Conservation (phyloP, 37 sponge, comb jelly and placozoan genomes). For the Oscarella lobularis region DNA sequence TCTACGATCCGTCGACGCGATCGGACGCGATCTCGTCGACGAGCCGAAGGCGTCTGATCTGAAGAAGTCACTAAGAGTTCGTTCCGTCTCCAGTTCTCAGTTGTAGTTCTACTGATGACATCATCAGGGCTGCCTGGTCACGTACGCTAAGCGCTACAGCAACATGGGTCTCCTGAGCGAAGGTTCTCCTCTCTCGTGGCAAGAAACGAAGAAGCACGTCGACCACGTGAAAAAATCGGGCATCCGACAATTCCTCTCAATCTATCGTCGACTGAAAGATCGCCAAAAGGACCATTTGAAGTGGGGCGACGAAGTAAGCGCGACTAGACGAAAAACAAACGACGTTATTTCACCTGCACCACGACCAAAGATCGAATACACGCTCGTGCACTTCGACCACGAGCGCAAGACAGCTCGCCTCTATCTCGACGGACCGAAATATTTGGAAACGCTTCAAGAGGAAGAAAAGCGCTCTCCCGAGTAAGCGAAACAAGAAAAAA, state of each 20-base stretch:
- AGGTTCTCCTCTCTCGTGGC: constrained; percentile 84
- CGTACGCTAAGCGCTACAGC: too few relatives aligned
- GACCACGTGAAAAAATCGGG: constrained; percentile 58
- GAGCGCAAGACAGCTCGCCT: constrained; percentile 41
- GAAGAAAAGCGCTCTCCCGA: not conserved
- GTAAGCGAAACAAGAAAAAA: too few relatives aligned
- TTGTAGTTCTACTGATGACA: too few relatives aligned
- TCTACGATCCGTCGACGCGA: too few relatives aligned
- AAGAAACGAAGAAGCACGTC: constrained; percentile 83
- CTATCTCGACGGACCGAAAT: constrained; percentile 45
- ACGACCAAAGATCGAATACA: constrained; percentile 97
- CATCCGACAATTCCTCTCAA: constrained; percentile 68
- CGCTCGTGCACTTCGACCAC: constrained; percentile 59
- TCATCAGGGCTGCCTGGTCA: too few relatives aligned
- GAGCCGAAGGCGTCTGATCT: too few relatives aligned
- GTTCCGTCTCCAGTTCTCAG: too few relatives aligned
- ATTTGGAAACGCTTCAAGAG: constrained; percentile 14
- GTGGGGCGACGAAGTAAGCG: constrained; percentile 87
- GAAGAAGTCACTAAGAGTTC: too few relatives aligned
- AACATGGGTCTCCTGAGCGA: constrained; percentile 83
- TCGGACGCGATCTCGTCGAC: too few relatives aligned
- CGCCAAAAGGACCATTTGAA: constrained; percentile 60
- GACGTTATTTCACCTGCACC: too few relatives aligned
- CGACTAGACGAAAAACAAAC: not conserved
- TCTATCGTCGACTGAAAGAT: constrained; percentile 48